phyloP scores from a whole-genome alignment of 2,797 vertebrate species.

The Hippocampus kuda region DNA sequence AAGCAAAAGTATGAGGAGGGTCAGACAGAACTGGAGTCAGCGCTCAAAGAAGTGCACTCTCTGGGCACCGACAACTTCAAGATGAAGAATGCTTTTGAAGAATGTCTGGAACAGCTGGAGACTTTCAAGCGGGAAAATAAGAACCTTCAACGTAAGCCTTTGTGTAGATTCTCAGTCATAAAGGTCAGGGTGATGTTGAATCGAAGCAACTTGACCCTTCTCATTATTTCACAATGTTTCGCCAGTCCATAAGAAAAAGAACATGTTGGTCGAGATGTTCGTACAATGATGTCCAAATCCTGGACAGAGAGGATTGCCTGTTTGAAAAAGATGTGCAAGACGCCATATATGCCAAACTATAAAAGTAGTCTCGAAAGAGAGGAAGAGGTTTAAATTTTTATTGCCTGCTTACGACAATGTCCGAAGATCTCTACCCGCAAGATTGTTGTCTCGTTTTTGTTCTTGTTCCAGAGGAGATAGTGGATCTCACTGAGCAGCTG shows the following conservation, averaged over 20 bases:
- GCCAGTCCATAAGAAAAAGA: too few relatives aligned
- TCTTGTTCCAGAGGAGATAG: constrained; percentile 66
- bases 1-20: constrained; percentile 78
- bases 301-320: too few relatives aligned
- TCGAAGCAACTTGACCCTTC: neutral
- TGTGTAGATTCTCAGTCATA: neutral
- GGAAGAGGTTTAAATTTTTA: too few relatives aligned
- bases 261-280: too few relatives aligned
- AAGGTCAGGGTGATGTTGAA: neutral
- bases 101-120: constrained; percentile 75
- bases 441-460: too few relatives aligned
- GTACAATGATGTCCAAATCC: too few relatives aligned
- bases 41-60: constrained; percentile 71
- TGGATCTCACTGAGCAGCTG: constrained; percentile 73
- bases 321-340: too few relatives aligned
- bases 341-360: too few relatives aligned
- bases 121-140: constrained; percentile 75
- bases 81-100: constrained; percentile 77
- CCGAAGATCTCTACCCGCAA: too few relatives aligned
- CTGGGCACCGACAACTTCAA: constrained; percentile 76
- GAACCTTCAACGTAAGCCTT: constrained; percentile 71
- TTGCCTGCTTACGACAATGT: too few relatives aligned
- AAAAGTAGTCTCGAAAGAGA: too few relatives aligned
- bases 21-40: constrained; percentile 73
- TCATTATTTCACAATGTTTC: neutral